phyloP scores from a whole-genome alignment of 2,888 invertebrate species.

The Monoplex corrugatus region DNA sequence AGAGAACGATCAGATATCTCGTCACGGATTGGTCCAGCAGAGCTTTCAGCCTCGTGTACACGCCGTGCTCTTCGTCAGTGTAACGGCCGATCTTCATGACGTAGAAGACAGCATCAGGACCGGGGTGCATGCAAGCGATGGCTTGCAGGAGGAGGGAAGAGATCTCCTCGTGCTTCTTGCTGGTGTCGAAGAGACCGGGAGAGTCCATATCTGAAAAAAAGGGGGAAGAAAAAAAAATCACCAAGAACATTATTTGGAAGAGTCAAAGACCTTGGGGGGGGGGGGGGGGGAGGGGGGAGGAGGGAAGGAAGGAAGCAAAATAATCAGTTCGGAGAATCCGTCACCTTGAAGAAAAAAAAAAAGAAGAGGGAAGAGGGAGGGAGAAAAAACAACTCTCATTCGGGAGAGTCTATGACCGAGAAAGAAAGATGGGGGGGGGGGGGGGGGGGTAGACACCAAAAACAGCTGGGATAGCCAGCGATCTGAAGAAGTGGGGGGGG shows the following conservation, averaged over 20 bases:
- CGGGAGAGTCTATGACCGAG: no score
- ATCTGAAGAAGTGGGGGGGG: no score
- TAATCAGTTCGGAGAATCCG: no score
- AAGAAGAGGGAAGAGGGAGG: no score
- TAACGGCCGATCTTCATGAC: slow-evolving; percentile 31
- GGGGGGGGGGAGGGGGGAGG: no score
- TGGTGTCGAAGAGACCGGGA: slow-evolving; percentile 33
- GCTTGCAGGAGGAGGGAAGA: neutral
- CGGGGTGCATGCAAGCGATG: slow-evolving; percentile 31
- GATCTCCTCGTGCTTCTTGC: neutral
- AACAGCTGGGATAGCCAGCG: no score
- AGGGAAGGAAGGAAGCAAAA: no score
- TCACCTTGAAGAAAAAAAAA: no score
- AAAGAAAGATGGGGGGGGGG: no score
- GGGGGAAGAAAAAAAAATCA: neutral
- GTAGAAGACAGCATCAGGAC: slow-evolving; percentile 39
- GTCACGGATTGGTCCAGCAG: neutral
- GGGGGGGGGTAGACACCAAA: no score
- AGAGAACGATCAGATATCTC: neutral
- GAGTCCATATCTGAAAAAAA: slow-evolving; percentile 27
- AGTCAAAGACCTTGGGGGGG: neutral
- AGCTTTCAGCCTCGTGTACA: neutral
- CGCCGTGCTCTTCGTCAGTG: neutral
- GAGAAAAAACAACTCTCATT: no score
- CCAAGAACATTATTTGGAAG: neutral